Evolutionary conservation across 2,797 vertebrate species (phyloP).

Genomic region (Catamblyrhynchus diadema): DNA sequence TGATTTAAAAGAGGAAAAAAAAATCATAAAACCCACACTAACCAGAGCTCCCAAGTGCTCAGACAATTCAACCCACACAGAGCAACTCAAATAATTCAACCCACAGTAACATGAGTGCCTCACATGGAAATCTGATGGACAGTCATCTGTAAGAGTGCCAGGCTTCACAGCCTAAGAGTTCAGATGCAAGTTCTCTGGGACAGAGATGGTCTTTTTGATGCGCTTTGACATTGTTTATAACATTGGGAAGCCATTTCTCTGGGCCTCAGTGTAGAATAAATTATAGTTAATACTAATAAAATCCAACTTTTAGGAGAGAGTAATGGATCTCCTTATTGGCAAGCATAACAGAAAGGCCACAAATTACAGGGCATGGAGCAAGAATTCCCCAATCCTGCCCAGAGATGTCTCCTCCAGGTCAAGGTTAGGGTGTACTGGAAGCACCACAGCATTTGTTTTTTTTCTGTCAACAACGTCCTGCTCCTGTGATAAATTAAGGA

Average conservation of each 20-base stretch:
- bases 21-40: neutral
- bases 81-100: neutral
- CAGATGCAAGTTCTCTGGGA: neutral
- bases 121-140: neutral
- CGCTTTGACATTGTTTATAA: neutral
- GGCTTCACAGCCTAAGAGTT: neutral
- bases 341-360: neutral
- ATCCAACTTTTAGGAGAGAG: neutral
- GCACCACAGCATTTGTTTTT: neutral
- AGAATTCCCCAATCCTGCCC: neutral
- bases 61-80: neutral
- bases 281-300: constrained; percentile 28
- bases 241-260: neutral
- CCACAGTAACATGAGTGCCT: neutral
- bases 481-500: constrained; percentile 40
- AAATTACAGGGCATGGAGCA: neutral
- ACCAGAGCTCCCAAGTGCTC: neutral
- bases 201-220: neutral
- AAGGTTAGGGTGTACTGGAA: constrained; percentile 22
- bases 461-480: neutral
- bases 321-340: constrained; percentile 16
- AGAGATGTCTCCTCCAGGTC: neutral
- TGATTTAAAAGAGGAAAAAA: neutral
- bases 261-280: neutral
- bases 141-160: neutral